Evolutionary conservation across 2,797 vertebrate genomes (phyloP).

Genomic region (Phataginus tricuspis): DNA sequence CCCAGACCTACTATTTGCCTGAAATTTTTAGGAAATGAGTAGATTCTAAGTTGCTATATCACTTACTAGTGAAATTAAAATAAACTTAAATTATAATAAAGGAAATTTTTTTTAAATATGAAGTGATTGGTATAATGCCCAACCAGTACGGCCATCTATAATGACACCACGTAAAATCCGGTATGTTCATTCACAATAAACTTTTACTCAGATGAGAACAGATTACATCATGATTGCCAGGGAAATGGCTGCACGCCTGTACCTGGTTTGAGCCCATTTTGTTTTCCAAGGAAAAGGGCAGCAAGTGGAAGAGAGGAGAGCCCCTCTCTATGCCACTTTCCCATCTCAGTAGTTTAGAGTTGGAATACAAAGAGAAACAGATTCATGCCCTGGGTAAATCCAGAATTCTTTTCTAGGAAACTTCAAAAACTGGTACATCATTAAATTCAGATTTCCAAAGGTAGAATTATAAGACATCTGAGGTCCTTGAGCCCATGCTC

Average conservation of each 20-base stretch:
- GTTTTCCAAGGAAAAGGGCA: background rate
- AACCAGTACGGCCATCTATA: background rate
- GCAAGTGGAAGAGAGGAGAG: background rate
- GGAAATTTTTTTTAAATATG: background rate
- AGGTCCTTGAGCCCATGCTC: background rate
- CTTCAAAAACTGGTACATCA: background rate
- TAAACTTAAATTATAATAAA: background rate
- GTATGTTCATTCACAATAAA: background rate
- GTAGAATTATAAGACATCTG: background rate
- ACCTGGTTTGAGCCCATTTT: background rate
- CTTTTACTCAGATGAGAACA: background rate
- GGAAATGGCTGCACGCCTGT: background rate
- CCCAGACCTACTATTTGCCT: background rate
- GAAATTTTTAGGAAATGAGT: background rate
- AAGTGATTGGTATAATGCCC: background rate
- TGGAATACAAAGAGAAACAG: background rate
- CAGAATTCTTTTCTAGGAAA: background rate
- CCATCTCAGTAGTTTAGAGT: background rate
- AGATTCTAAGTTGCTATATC: background rate
- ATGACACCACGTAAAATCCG: background rate
- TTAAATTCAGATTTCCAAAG: background rate
- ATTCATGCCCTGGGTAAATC: background rate
- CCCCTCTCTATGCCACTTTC: background rate
- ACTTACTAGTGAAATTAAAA: conserved; percentile 1
- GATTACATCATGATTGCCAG: background rate